These are phyloP conservation scores for Chiridota heheva DNA, from an alignment of 35 echinoderm and acorn worm species.

Conservation along the genomic window DNA sequence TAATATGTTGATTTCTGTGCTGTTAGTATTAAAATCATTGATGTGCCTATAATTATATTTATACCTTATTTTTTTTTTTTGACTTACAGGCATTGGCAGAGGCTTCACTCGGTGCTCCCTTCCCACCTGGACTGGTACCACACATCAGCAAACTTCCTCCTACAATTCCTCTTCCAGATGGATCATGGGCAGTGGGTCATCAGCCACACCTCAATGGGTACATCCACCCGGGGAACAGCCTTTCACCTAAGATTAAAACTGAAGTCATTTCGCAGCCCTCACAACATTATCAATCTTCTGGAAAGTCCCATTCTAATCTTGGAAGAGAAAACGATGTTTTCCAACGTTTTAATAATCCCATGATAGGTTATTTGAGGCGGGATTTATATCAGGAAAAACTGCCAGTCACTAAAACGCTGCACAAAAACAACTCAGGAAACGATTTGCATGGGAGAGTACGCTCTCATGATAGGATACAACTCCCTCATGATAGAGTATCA, in stretches of 20 bases:
- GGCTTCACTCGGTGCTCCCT: slow-evolving; percentile 9
- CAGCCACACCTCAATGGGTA: slow-evolving; percentile 18
- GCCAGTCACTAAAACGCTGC: too few species aligned
- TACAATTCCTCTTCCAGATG: background rate
- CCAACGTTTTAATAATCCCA: too few species aligned
- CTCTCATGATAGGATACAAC: too few species aligned
- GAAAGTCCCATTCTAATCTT: slow-evolving; percentile 26
- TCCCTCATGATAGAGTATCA: too few species aligned
- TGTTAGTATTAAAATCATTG: background rate
- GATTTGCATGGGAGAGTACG: too few species aligned
- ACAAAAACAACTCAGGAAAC: too few species aligned
- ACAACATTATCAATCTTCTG: slow-evolving; percentile 27
- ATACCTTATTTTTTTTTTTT: background rate
- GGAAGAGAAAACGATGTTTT: too few species aligned
- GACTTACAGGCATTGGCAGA: slow-evolving; percentile 24
- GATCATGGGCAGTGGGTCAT: slow-evolving; percentile 2
- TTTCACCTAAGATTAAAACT: background rate
- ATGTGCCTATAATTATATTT: background rate
- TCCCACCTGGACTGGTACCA: slow-evolving; percentile 29
- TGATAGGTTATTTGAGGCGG: too few species aligned
- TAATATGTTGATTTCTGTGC: background rate
- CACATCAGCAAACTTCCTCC: background rate
- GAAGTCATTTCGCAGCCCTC: slow-evolving; percentile 28
- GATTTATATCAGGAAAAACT: too few species aligned
- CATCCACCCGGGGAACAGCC: background rate